phyloP scores from a whole-genome alignment of 2,113 vertebrate genomes.

The Calypte anna region DNA sequence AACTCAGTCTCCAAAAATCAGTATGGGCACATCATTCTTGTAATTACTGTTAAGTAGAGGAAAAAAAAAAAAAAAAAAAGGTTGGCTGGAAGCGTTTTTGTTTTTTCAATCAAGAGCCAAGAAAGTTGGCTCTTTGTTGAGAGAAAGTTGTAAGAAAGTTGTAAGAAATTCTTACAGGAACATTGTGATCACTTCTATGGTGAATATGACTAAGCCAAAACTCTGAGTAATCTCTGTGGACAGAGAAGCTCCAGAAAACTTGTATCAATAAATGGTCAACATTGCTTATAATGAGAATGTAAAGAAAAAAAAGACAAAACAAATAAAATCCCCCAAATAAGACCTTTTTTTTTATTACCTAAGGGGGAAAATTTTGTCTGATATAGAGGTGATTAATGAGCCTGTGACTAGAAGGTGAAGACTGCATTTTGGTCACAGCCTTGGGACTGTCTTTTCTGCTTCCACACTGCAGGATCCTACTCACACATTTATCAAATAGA shows the following conservation, averaged over 20 bases:
- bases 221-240: neutral
- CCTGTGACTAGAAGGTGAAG: neutral
- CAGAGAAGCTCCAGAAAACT: neutral
- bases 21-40: neutral
- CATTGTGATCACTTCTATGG: neutral
- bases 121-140: too few relatives aligned
- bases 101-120: neutral
- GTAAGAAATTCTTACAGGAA: rapidly evolving
- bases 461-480: neutral
- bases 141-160: too few relatives aligned
- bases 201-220: neutral
- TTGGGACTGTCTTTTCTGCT: neutral
- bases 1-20: slow-evolving; percentile 1
- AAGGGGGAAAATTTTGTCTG: neutral
- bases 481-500: neutral
- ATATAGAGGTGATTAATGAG: neutral
- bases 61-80: too few relatives aligned
- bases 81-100: neutral
- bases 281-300: neutral
- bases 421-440: neutral
- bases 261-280: neutral
- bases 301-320: neutral
- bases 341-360: neutral
- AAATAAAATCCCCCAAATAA: neutral
- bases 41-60: neutral